phyloP scores from a whole-genome alignment of 2,888 invertebrate genomes.

The Octodonta nipae region DNA sequence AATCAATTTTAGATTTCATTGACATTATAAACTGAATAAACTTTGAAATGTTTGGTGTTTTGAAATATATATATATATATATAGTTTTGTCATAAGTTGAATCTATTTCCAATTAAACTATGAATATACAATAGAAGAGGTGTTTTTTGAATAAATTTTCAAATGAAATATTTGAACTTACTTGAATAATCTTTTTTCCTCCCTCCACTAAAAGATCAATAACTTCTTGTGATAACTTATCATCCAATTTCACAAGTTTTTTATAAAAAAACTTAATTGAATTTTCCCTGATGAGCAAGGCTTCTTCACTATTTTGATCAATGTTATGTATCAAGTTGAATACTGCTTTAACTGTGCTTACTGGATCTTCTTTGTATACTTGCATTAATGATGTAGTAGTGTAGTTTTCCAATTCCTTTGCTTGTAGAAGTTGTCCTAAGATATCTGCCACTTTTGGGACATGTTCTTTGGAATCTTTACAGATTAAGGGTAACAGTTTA shows the following conservation, averaged over 20 bases:
- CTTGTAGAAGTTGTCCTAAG: slow-evolving; percentile 76
- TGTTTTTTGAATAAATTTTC: background rate
- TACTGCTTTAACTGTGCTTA: slow-evolving; percentile 45
- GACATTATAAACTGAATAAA: background rate
- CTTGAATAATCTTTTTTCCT: slow-evolving; percentile 73
- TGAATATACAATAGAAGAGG: background rate
- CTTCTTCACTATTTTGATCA: slow-evolving; percentile 60
- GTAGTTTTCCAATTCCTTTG: slow-evolving; percentile 70
- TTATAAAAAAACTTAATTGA: slow-evolving; percentile 71
- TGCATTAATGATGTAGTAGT: slow-evolving; percentile 72
- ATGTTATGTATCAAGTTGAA: slow-evolving; percentile 45
- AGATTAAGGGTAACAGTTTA: slow-evolving; percentile 75
- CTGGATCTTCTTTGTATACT: slow-evolving; percentile 60
- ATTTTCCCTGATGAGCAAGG: too few species aligned
- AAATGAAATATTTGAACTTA: slow-evolving; percentile 33
- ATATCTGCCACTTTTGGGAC: slow-evolving; percentile 82
- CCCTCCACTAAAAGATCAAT: slow-evolving; percentile 60
- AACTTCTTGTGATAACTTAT: slow-evolving; percentile 67
- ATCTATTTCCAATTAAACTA: background rate
- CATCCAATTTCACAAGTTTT: slow-evolving; percentile 52
- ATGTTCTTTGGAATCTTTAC: slow-evolving; percentile 72
- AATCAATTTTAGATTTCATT: background rate
- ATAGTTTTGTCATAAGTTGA: background rate
- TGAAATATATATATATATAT: background rate
- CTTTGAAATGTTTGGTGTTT: background rate